Percentiles rank a stretch among this genome's conserved stretches.
Evolutionary conservation across 2,113 vertebrate species (phyloP).

Genomic region (Sylvia atricapilla): DNA sequence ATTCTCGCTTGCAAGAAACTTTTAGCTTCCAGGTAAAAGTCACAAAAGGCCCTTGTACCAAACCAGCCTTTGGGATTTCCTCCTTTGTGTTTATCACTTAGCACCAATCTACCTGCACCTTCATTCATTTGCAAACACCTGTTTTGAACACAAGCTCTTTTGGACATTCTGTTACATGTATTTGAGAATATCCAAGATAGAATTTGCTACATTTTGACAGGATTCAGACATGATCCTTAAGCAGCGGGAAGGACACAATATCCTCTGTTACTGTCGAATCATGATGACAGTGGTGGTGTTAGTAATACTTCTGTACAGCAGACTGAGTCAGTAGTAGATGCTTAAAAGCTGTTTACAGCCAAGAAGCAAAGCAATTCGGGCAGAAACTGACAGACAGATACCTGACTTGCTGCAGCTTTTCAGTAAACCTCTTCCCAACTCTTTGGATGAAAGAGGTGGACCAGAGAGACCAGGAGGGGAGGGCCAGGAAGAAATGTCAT

Average conservation of each 20-base stretch:
- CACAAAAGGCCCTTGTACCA: not conserved
- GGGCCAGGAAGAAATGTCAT: not conserved
- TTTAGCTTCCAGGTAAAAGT: not conserved
- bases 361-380: slow-evolving; percentile 48
- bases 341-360: slow-evolving; percentile 47
- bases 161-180: not conserved
- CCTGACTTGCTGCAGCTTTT: not conserved
- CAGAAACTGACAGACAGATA: slow-evolving; percentile 31
- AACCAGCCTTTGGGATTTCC: not conserved
- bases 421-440: not conserved
- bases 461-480: not conserved
- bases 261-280: slow-evolving; percentile 43
- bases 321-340: slow-evolving; percentile 62
- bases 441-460: not conserved
- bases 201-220: not conserved
- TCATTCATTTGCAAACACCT: not conserved
- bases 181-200: not conserved
- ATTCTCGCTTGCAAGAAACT: not conserved
- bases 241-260: slow-evolving; percentile 4
- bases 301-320: slow-evolving; percentile 50
- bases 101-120: not conserved
- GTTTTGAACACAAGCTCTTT: not conserved
- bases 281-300: not conserved
- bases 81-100: not conserved
- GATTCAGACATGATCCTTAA: not conserved